phyloP scores from a whole-genome alignment of 1,140 invertebrate species.

The Cyclargus thomasi region DNA sequence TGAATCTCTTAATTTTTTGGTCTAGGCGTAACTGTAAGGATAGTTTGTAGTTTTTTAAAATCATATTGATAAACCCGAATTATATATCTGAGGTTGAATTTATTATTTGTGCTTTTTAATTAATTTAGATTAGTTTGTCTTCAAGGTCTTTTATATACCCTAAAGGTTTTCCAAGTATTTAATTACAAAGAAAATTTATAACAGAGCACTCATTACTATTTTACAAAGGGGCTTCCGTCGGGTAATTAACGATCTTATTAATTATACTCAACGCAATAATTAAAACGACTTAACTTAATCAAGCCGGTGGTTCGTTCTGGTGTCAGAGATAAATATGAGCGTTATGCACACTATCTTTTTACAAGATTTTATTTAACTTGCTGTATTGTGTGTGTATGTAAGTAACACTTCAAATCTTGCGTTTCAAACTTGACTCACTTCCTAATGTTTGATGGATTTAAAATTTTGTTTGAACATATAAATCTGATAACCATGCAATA shows the following conservation, averaged over 20 bases:
- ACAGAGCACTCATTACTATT: background rate
- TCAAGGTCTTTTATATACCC: background rate
- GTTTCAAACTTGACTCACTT: too few relatives aligned
- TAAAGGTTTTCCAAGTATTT: background rate
- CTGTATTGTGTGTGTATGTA: too few relatives aligned
- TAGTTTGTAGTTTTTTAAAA: too few relatives aligned
- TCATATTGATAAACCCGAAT: too few relatives aligned
- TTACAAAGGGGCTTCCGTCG: background rate
- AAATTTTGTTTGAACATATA: too few relatives aligned
- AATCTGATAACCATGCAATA: too few relatives aligned
- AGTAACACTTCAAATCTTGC: too few relatives aligned
- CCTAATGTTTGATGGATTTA: too few relatives aligned
- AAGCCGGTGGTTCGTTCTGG: background rate
- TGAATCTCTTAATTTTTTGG: too few relatives aligned
- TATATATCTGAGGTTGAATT: background rate
- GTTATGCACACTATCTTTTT: too few relatives aligned
- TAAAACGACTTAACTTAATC: slow-evolving; percentile 9
- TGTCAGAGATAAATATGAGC: background rate
- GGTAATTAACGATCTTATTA: slow-evolving; percentile 8
- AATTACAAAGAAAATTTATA: slow-evolving; percentile 12
- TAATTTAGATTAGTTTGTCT: background rate
- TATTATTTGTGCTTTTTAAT: background rate
- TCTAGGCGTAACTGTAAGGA: too few relatives aligned
- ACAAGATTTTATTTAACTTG: too few relatives aligned
- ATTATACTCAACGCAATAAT: slow-evolving; percentile 14